Percentiles rank a stretch among this genome's conserved stretches.
Evolutionary conservation across 1,140 invertebrate genomes (phyloP).

Genomic region (Drosophila prosaltans): DNA sequence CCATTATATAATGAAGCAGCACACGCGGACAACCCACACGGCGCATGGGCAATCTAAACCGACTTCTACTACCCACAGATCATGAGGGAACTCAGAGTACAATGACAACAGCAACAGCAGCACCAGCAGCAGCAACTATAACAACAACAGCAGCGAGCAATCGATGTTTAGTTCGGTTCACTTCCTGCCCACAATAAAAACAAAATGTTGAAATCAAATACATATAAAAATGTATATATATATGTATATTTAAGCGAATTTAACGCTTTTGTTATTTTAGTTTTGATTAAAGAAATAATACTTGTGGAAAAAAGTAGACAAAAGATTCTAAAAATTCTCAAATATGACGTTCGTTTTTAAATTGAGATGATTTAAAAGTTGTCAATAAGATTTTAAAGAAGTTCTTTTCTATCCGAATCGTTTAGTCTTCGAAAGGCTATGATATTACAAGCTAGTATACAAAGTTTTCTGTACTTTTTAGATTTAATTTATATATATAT

Average conservation of each 20-base stretch:
- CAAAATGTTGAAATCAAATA: constrained; percentile 42
- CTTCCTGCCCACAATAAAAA: constrained; percentile 54
- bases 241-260: background rate
- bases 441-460: too few relatives aligned
- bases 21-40: constrained; percentile 34
- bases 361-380: background rate
- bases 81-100: constrained; percentile 9
- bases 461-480: too few relatives aligned
- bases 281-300: background rate
- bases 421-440: too few relatives aligned
- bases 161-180: constrained; percentile 22
- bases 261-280: background rate
- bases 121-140: constrained; percentile 8
- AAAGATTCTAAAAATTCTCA: background rate
- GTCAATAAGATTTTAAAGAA: too few relatives aligned
- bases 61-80: constrained; percentile 21
- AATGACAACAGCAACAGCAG: constrained; percentile 10
- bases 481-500: too few relatives aligned
- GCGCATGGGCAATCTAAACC: background rate
- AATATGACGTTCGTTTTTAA: background rate
- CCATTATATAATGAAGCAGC: constrained; percentile 52
- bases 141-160: constrained; percentile 23
- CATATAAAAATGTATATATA: background rate
- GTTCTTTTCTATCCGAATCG: too few relatives aligned
- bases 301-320: background rate